Conservation (phyloP, 2,797 vertebrate genomes). For the Iguana delicatissima region DNA sequence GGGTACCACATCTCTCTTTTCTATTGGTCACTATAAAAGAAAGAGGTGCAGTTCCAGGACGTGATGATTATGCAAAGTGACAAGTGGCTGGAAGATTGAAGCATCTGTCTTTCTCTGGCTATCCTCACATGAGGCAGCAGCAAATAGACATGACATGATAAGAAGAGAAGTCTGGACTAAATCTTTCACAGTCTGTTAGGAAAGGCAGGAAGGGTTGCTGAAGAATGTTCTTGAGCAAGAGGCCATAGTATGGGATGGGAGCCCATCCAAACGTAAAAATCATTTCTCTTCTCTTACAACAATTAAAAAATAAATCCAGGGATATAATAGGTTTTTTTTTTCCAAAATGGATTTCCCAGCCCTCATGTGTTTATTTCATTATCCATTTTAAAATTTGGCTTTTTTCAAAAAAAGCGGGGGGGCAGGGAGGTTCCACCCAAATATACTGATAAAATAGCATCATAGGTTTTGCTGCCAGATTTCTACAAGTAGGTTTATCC, state of each 20-base stretch:
- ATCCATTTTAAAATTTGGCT: conserved; percentile 40
- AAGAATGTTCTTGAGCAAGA: conserved; percentile 27
- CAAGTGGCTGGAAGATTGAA: conserved; percentile 60
- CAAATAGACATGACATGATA: conserved; percentile 66
- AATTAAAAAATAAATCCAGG: conserved; percentile 51
- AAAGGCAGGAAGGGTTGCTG: conserved; percentile 47
- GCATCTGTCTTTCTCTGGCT: conserved; percentile 64
- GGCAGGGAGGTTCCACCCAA: conserved; percentile 25
- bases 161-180: conserved; percentile 75
- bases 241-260: background rate
- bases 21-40: conserved; percentile 56
- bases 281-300: background rate
- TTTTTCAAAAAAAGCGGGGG: background rate
- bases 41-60: conserved; percentile 48
- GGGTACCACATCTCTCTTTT: conserved; percentile 35
- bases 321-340: conserved; percentile 47
- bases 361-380: background rate
- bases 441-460: conserved; percentile 15
- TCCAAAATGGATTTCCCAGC: conserved; percentile 31
- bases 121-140: conserved; percentile 38
- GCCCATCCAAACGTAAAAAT: conserved; percentile 33
- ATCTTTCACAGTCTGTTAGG: conserved; percentile 79
- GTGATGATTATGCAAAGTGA: conserved; percentile 69
- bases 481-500: background rate
- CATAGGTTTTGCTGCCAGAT: background rate